Percentiles rank a stretch among this genome's conserved stretches.
Evolutionary conservation across 2,888 invertebrate species (phyloP).

Genomic region (Arctia plantaginis): DNA sequence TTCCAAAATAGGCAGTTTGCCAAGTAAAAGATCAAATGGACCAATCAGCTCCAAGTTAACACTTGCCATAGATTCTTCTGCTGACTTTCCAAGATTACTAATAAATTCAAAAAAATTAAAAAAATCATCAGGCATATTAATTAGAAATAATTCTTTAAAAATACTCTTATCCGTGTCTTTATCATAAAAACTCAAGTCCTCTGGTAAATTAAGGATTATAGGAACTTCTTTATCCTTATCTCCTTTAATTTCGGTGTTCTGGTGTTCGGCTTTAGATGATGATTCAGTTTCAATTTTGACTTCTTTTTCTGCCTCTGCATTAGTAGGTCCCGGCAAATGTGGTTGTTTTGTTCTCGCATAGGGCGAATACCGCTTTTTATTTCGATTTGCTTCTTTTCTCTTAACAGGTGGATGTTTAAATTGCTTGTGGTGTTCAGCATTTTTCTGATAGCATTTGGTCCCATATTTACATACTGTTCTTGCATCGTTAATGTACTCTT

Average conservation of each 20-base stretch:
- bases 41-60: conserved; percentile 93
- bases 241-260: conserved; percentile 9
- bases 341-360: conserved; percentile 50
- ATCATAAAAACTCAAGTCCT: conserved; percentile 71
- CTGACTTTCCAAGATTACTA: conserved; percentile 76
- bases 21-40: conserved; percentile 93
- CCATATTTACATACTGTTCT: conserved; percentile 92
- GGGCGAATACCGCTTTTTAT: conserved; percentile 60
- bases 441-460: conserved; percentile 92
- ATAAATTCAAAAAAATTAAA: conserved; percentile 94
- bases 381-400: conserved; percentile 51
- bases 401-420: conserved; percentile 90
- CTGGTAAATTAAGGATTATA: conserved; percentile 54
- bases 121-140: conserved; percentile 96
- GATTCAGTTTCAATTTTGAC: background rate
- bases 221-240: conserved; percentile 22
- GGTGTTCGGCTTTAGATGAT: conserved; percentile 7
- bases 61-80: conserved; percentile 88
- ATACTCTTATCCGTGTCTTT: conserved; percentile 80
- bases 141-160: conserved; percentile 91
- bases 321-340: conserved; percentile 13
- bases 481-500: conserved; percentile 69
- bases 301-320: background rate
- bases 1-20: conserved; percentile 86
- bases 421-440: conserved; percentile 89